A percentile compares a stretch with the other conserved stretches of the same genome.
Conservation (phyloP, 2,888 invertebrate genomes). For the Salpingus planirostris region DNA sequence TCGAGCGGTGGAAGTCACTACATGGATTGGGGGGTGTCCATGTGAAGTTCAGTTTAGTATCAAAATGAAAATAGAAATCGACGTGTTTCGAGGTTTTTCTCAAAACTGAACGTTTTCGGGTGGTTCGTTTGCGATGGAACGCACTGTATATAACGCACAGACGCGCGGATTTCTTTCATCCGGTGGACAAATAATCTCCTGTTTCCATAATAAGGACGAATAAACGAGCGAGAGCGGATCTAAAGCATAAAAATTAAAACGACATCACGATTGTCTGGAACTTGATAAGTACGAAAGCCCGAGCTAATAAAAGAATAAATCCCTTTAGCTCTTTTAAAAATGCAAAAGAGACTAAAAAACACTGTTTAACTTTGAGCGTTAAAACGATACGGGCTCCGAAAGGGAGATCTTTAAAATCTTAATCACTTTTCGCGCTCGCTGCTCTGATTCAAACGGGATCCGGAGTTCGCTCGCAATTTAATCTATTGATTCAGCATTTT, state of each 20-base stretch:
- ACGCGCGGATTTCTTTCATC: too few species aligned
- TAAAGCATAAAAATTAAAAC: conserved; percentile 32
- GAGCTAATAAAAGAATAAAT: conserved; percentile 35
- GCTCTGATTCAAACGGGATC: conserved; percentile 32
- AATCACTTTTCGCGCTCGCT: conserved; percentile 39
- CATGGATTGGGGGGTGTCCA: too few species aligned
- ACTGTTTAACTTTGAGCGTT: conserved; percentile 38
- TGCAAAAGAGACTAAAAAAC: conserved; percentile 36
- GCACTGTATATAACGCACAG: too few species aligned
- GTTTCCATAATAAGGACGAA: too few species aligned
- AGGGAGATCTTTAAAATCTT: conserved; percentile 38
- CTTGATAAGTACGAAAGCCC: conserved; percentile 33
- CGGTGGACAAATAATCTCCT: too few species aligned
- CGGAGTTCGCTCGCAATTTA: conserved; percentile 35
- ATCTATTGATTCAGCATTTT: conserved; percentile 40
- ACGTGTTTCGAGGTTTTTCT: too few species aligned
- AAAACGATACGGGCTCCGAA: conserved; percentile 36
- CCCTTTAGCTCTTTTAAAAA: conserved; percentile 38
- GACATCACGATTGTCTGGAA: conserved; percentile 29
- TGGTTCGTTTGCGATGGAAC: too few species aligned
- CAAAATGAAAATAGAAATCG: too few species aligned
- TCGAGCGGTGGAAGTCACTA: too few species aligned
- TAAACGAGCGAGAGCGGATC: neutral
- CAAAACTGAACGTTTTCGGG: too few species aligned
- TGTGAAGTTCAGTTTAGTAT: too few species aligned